Evolutionary conservation across 2,888 invertebrate species (phyloP), one percentile per base, ranked within the genome.

Genomic region (Drosophila barbarae): DNA sequence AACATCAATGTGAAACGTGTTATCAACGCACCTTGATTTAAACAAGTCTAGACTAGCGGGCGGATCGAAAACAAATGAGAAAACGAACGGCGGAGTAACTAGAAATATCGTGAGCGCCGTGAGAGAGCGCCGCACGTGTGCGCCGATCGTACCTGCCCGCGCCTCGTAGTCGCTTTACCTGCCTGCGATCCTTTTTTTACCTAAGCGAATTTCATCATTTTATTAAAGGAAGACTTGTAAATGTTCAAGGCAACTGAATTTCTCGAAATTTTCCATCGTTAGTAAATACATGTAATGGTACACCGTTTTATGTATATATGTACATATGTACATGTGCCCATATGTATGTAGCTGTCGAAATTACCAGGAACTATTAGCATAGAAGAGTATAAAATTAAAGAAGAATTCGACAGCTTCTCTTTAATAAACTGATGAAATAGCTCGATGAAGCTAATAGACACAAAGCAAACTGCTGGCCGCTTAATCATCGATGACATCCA

Each of bases 1-100:
- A 70, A 46, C 30, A 68, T 54, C 60, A 57, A 36, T 50, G 49
- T 51, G 49, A 30, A 53, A 42, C 52, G 58, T 82, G 74, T 77
- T 79, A 83, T 80, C 76, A 84, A 75, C 73, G 69, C 75, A 81
- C 77, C 75, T 74, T 57, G 68, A 51, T 72, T 63, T 56, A 56
- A 78, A 54, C 52, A 66, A 80, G 85, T 80, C 80, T 84, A 74
- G 83, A 84, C 80, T 61, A 66, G 71, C 74, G 64, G 75, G 83
- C 73, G 84, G 69, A 67, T 65, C 61, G 66, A 76, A 84, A 59
- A 64, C 57, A 70, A 79, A 74, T 84, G 70, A 67, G 57, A 21
- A 32, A 66, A n/a, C 23, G 9, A 38, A 42, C 26, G 12, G 13
- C 36, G 30, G 54, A 60, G 36, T 30, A 21, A 5, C 13, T 21